Base-by-base conservation (phyloP, 2,797 vertebrate species). In the Malacoctenus gilli region DNA sequence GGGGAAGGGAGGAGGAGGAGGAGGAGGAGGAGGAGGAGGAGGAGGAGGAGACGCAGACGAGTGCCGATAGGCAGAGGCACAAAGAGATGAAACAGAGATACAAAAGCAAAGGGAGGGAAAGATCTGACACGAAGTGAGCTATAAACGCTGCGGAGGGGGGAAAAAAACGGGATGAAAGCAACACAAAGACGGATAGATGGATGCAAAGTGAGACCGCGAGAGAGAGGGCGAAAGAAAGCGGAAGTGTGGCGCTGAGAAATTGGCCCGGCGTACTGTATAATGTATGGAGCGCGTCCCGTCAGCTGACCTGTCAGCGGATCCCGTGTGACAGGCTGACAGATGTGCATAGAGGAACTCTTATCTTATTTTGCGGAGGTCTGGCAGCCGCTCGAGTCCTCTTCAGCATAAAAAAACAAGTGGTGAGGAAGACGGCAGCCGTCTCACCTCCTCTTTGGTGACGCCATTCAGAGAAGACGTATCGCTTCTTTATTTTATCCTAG, bases 351-450 rank as follows among this genome's bases (percentile, higher is more conserved):
- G 83, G 69, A 85, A 80, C 83, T 89, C 89, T 92, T 92, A 91
- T 92, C 90, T 91, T 91, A 89, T 91, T 91, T 89, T 84, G 77
- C 88, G 89, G 89, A 89, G 91, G 89, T 89, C 91, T 91, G 88
- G 87, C 89, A 90, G 84, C 84, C 85, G 81, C 85, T 92, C 85
- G 91, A 87, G 82, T 80, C 83, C 80, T 79, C 84, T 84, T 87
- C 84, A 84, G 89, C 87, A 90, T 91, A 88, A 89, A 91, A 85
- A 91, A 92, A 90, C 89, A 91, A 87, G 89, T 57, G 57, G 70
- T 43, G 63, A 62, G 54, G 70, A 77, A 85, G 86, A 83, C 84
- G 76, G 77, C 79, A 69, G 75, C 52, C 53, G 38, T 77, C 79
- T 82, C 82, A 68, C 63, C 76, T 80, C 80, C 68, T 64, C 61